Evolutionary conservation across 2,888 invertebrate genomes (phyloP).

Genomic region (Myathropa florea): DNA sequence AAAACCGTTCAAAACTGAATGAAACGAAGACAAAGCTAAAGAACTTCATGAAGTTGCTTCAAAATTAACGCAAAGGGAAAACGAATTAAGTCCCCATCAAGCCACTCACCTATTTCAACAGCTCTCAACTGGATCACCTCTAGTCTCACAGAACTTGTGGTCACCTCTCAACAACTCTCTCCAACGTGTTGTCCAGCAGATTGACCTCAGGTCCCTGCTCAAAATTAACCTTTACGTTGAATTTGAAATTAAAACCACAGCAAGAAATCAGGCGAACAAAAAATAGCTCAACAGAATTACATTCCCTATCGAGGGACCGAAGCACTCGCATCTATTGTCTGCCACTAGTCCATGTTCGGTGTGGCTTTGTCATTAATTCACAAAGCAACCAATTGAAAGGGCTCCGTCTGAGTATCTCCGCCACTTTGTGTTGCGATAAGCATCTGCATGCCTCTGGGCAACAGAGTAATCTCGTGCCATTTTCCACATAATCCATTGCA

Average conservation of each 20-base stretch:
- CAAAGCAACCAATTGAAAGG: conserved; percentile 34
- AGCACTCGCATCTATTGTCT: neutral
- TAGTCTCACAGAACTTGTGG: too few relatives aligned
- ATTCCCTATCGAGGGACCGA: neutral
- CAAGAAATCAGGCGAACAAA: neutral
- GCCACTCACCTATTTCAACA: too few relatives aligned
- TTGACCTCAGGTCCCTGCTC: neutral
- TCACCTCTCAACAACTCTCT: too few relatives aligned
- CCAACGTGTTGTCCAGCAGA: neutral
- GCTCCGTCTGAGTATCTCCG: conserved; percentile 2
- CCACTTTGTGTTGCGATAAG: conserved; percentile 14
- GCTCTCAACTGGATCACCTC: too few relatives aligned
- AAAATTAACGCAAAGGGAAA: too few relatives aligned
- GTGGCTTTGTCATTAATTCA: conserved; percentile 2
- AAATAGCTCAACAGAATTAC: neutral
- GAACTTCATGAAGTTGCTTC: too few relatives aligned
- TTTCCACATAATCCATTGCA: conserved; percentile 52
- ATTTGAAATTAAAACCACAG: neutral
- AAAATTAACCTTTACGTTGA: neutral
- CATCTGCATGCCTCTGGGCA: conserved; percentile 36
- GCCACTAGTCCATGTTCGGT: neutral
- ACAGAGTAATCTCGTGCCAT: conserved; percentile 24
- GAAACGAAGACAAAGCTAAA: too few relatives aligned
- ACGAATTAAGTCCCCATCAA: too few relatives aligned
- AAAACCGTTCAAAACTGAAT: too few relatives aligned